phyloP scores from a whole-genome alignment of 2,113 vertebrate species.

The Mobula hypostoma region DNA sequence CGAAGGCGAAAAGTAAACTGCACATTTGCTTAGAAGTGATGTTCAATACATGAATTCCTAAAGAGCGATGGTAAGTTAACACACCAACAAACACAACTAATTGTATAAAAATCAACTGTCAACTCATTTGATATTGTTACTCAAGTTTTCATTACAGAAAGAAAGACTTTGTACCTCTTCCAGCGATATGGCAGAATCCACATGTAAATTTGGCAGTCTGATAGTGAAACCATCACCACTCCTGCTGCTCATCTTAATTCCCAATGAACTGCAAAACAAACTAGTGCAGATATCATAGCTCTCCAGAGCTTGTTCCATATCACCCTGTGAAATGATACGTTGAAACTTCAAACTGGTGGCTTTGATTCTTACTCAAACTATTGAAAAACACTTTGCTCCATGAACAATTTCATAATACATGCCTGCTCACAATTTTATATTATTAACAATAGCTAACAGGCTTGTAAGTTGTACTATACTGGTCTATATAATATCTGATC shows the following conservation, averaged over 20 bases:
- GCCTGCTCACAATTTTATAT: neutral
- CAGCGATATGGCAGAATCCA: constrained; percentile 77
- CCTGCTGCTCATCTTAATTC: constrained; percentile 46
- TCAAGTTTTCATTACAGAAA: constrained; percentile 18
- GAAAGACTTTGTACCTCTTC: constrained; percentile 68
- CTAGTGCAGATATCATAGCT: constrained; percentile 88
- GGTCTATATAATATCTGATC: neutral
- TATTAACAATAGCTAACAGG: neutral
- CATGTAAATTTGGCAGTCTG: constrained; percentile 75
- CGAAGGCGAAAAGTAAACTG: neutral
- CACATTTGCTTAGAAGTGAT: neutral
- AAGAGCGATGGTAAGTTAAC: neutral
- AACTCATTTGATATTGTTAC: neutral
- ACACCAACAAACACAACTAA: neutral
- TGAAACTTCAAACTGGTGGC: neutral
- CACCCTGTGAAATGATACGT: constrained; percentile 61
- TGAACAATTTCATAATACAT: neutral
- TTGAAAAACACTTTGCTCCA: neutral
- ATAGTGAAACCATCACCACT: constrained; percentile 59
- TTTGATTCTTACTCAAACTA: neutral
- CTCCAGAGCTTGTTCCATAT: constrained; percentile 92
- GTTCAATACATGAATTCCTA: neutral
- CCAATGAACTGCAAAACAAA: constrained; percentile 66
- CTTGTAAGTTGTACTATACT: neutral
- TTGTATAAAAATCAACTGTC: neutral